Evolutionary conservation across 2,113 vertebrate species (phyloP), one percentile per base, ranked within the genome.

Genomic region (Tupaia tana): DNA sequence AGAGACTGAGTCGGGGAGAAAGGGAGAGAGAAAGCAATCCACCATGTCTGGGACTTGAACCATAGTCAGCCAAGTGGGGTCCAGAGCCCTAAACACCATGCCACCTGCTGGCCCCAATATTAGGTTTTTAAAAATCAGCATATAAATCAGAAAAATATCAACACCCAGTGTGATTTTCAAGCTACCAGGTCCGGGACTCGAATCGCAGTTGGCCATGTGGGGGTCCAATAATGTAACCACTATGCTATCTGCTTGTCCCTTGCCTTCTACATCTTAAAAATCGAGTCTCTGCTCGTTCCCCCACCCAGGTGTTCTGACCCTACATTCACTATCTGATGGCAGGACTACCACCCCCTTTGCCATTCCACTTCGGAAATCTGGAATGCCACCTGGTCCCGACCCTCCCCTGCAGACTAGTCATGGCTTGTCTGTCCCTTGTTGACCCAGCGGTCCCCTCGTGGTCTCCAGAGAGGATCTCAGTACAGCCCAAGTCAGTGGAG

Each of bases 121-220:
- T 43, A 43, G 43, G 43, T 43, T 43, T 66, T 83, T 7, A 54
- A 52, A 91, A 89, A 34, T 67, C 11, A 20, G 19, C 84, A 75
- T 24, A 73, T 18, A 34, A 92, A 77, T 80, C 67, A 90, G 91
- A 61, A 90, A 86, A 80, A 74, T 31, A 54, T 7, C 43, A 43
- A 43, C 43, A 43, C 4, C 43, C 6, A 43, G 43, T 6, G 6
- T 43, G 43, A 43, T 43, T 43, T 43, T 43, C 6, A 43, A 43
- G 43, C 43, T 43, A 43, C 43, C 43, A 43, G 43, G 43, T 43
- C 43, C 43, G 43, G 43, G 43, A 43, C 43, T 43, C 43, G 43
- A 43, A 43, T 43, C 43, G 43, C 43, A 43, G 43, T 4, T 43
- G 43, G 43, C 43, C 43, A 43, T 43, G 43, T 43, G 43, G 43